A percentile compares a stretch with the other conserved stretches of the same genome.
Conservation (phyloP, 2,113 vertebrate genomes). For the Gopherus evgoodei region DNA sequence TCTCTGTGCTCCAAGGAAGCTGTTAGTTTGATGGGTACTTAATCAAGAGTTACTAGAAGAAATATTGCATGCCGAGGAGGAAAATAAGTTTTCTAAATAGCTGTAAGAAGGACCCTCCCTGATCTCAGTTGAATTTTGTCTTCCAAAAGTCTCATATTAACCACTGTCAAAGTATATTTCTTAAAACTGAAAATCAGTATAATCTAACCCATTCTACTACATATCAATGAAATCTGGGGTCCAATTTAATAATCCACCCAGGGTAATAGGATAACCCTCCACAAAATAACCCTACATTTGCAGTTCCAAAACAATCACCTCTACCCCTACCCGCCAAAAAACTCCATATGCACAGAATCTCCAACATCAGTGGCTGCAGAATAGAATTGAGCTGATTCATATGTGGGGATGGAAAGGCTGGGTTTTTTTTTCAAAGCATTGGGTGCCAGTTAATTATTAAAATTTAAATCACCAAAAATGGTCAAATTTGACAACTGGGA, state of each 20-base stretch:
- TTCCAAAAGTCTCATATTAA: conserved; percentile 6
- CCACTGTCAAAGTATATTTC: conserved; percentile 9
- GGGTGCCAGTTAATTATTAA: background rate
- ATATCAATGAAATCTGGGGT: background rate
- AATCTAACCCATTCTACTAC: background rate
- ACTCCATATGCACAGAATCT: background rate
- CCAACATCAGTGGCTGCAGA: background rate
- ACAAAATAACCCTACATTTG: background rate
- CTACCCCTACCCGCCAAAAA: rapidly evolving
- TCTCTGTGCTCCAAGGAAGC: background rate
- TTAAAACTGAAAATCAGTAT: background rate
- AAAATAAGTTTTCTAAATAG: background rate
- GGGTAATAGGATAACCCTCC: background rate
- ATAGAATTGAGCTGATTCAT: background rate
- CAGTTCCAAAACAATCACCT: background rate
- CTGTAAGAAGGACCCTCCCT: background rate
- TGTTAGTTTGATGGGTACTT: background rate
- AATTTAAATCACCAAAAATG: background rate
- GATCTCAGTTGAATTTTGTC: rapidly evolving
- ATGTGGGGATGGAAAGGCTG: background rate
- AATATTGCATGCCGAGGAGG: background rate
- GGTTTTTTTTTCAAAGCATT: background rate
- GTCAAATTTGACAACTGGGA: background rate
- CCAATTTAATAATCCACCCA: background rate
- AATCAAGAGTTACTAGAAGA: background rate